Percentiles rank a stretch among this genome's conserved stretches.
Evolutionary conservation across 2,797 vertebrate genomes (phyloP).

Genomic region (Sebastes diaconus): DNA sequence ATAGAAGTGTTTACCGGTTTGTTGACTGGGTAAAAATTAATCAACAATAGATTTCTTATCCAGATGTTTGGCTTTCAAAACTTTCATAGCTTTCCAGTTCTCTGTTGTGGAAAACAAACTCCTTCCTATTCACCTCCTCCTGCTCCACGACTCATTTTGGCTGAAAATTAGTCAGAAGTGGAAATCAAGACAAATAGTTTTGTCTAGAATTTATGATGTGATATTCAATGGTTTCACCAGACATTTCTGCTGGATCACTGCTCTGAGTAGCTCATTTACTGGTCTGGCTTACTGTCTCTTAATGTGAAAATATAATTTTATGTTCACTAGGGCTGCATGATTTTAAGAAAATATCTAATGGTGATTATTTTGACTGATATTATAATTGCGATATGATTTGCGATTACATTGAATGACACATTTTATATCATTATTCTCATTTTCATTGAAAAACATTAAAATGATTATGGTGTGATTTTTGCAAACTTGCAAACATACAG

Average conservation of each 20-base stretch:
- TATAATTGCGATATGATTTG: too few species aligned
- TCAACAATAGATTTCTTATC: not conserved
- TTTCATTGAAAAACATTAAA: too few species aligned
- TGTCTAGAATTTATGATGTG: not conserved
- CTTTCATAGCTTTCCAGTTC: not conserved
- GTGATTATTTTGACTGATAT: too few species aligned
- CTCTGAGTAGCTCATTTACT: not conserved
- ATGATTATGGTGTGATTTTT: too few species aligned
- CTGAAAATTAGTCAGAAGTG: not conserved
- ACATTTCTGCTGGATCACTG: not conserved
- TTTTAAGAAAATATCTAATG: too few species aligned
- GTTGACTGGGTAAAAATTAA: not conserved
- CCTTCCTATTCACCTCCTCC: not conserved
- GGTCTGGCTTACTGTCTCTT: not conserved
- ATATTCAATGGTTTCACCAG: not conserved
- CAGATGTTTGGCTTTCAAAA: constrained; percentile 26
- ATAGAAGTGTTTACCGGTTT: not conserved
- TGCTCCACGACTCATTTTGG: not conserved
- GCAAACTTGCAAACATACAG: too few species aligned
- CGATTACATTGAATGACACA: too few species aligned
- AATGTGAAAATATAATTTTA: not conserved
- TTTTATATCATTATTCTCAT: too few species aligned
- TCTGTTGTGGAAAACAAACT: constrained; percentile 14
- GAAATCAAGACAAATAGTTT: not conserved
- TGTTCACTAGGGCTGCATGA: too few species aligned